phyloP scores from a whole-genome alignment of 2,797 vertebrate species.

The Smutsia gigantea region DNA sequence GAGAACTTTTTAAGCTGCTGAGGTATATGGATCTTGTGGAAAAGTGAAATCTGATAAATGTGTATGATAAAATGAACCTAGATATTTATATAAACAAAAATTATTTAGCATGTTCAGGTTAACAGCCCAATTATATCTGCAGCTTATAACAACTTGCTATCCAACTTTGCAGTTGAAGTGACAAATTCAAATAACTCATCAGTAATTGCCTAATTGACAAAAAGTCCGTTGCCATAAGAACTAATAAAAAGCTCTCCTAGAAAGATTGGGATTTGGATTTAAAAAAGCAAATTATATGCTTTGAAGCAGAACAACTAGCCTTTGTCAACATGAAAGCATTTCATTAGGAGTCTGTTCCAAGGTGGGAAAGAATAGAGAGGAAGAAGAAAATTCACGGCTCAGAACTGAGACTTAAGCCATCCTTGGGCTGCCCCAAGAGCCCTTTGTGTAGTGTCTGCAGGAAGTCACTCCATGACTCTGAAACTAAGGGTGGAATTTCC shows the following conservation, averaged over 20 bases:
- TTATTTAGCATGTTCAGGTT: conserved; percentile 1
- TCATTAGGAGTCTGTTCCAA: conserved; percentile 58
- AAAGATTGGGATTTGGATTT: conserved; percentile 42
- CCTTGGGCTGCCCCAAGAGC: too few relatives aligned
- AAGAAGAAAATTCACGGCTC: background rate
- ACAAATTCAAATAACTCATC: conserved; percentile 39
- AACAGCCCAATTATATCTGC: background rate
- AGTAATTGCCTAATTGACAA: conserved; percentile 44
- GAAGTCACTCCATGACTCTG: background rate
- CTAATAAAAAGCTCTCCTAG: conserved; percentile 39
- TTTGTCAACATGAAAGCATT: background rate
- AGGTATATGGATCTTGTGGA: background rate
- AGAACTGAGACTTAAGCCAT: accelerated
- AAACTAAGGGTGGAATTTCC: background rate
- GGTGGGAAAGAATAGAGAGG: background rate
- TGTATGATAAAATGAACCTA: conserved; percentile 20
- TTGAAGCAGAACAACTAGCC: conserved; percentile 54
- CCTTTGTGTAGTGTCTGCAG: background rate
- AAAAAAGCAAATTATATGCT: conserved; percentile 67
- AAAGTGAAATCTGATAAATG: conserved; percentile 12
- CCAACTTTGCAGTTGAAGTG: background rate
- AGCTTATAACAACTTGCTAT: conserved; percentile 40
- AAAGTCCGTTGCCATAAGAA: background rate
- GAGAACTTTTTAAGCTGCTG: background rate
- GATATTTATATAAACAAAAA: conserved; percentile 10